phyloP scores from a whole-genome alignment of 2,797 vertebrate genomes.

The Anableps anableps region DNA sequence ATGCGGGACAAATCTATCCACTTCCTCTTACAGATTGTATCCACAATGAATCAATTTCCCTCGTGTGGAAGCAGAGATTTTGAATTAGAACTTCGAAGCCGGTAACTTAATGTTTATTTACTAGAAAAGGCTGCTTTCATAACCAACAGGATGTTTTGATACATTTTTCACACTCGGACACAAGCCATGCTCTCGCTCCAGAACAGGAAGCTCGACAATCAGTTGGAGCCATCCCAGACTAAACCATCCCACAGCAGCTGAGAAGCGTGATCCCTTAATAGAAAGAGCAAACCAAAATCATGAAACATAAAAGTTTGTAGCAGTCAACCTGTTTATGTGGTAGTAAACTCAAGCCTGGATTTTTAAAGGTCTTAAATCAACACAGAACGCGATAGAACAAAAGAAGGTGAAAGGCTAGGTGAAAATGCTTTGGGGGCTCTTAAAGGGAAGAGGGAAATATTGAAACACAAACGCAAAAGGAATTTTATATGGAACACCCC shows the following conservation, averaged over 20 bases:
- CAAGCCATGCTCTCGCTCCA: not conserved
- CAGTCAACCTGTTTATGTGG: not conserved
- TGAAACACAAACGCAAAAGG: conserved; percentile 8
- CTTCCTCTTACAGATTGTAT: not conserved
- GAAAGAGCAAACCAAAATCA: not conserved
- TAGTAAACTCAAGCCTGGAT: not conserved
- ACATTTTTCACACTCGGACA: not conserved
- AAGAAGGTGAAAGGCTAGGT: not conserved
- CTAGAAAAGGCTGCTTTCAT: not conserved
- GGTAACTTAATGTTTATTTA: not conserved
- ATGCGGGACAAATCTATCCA: not conserved
- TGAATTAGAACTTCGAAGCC: too few species aligned
- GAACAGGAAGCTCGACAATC: not conserved
- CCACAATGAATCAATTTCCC: not conserved
- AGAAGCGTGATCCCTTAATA: not conserved
- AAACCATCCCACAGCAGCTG: not conserved
- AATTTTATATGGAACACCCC: conserved; percentile 38
- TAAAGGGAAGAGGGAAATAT: conserved; percentile 3
- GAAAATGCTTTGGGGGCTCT: not conserved
- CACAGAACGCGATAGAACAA: not conserved
- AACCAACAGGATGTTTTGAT: not conserved
- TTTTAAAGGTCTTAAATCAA: conserved; percentile 3
- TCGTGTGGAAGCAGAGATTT: too few species aligned
- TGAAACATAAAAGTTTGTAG: not conserved
- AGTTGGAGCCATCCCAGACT: not conserved